Conservation (phyloP, 2,888 invertebrate genomes). For the Psylliodes chrysocephalus region DNA sequence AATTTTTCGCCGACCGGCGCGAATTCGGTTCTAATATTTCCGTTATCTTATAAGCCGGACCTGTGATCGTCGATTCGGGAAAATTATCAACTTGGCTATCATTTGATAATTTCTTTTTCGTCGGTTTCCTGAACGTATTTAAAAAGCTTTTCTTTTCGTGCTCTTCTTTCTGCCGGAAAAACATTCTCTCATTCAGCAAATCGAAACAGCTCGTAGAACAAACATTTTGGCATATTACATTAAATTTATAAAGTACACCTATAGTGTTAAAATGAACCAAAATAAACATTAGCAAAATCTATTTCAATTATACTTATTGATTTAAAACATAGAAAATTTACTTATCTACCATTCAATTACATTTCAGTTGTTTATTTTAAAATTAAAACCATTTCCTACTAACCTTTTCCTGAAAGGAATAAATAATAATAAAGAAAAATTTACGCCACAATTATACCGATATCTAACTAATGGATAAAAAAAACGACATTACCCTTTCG, state of each 20-base stretch:
- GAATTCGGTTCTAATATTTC: constrained; percentile 2
- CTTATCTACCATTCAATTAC: too few relatives aligned
- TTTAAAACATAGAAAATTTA: too few relatives aligned
- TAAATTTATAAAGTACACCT: too few relatives aligned
- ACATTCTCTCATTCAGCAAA: too few relatives aligned
- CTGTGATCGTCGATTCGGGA: constrained; percentile 15
- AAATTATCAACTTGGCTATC: background rate
- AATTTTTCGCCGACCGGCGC: too few relatives aligned
- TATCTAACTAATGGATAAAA: too few relatives aligned
- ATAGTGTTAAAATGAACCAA: too few relatives aligned
- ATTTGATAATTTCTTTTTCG: constrained; percentile 24
- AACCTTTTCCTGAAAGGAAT: constrained; percentile 10
- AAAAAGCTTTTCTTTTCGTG: background rate
- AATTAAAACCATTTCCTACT: background rate
- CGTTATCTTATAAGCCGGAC: background rate
- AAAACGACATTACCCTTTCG: constrained; percentile 5
- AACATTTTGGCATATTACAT: too few relatives aligned
- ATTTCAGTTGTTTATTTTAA: background rate
- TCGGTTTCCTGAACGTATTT: constrained; percentile 25
- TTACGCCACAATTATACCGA: too few relatives aligned
- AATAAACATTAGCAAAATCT: too few relatives aligned
- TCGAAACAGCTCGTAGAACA: too few relatives aligned
- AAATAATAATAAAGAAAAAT: background rate
- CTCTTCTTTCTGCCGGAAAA: constrained; percentile 24
- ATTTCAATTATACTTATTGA: too few relatives aligned